Percentiles rank a stretch among this genome's conserved stretches.
Evolutionary conservation across 2,113 vertebrate genomes (phyloP).

Genomic region (Fulica atra): DNA sequence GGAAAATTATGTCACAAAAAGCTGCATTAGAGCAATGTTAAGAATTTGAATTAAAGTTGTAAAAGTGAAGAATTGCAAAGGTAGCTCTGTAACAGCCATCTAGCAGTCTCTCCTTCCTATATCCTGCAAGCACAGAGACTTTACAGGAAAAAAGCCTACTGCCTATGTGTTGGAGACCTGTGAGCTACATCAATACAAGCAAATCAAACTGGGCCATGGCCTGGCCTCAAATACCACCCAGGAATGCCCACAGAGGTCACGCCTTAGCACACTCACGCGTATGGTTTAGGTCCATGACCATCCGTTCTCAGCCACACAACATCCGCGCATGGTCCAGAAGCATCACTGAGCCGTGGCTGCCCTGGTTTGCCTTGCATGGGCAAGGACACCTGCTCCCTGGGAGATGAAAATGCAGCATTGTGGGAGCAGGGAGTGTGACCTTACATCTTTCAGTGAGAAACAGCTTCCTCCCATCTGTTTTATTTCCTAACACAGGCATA

Average conservation of each 20-base stretch:
- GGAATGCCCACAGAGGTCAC: neutral
- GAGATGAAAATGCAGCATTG: neutral
- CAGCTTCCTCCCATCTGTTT: neutral
- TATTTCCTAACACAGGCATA: neutral
- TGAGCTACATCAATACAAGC: neutral
- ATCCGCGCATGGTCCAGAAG: neutral
- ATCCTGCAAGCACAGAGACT: neutral
- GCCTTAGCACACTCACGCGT: fast-evolving
- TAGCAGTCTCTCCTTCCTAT: neutral
- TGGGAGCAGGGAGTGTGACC: neutral
- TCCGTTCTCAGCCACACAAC: fast-evolving
- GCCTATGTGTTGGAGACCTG: neutral
- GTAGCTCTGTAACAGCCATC: neutral
- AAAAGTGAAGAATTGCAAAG: neutral
- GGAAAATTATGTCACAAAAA: slow-evolving; percentile 19
- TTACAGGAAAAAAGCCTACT: neutral
- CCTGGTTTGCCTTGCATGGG: fast-evolving
- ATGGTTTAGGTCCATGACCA: neutral
- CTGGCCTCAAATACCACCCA: neutral
- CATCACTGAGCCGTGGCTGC: neutral
- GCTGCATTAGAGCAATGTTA: neutral
- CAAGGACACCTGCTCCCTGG: fast-evolving
- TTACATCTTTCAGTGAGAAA: neutral
- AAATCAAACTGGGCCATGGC: neutral
- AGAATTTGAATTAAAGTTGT: neutral